Conservation (phyloP, 2,113 vertebrate genomes). For the Megaleporinus macrocephalus region DNA sequence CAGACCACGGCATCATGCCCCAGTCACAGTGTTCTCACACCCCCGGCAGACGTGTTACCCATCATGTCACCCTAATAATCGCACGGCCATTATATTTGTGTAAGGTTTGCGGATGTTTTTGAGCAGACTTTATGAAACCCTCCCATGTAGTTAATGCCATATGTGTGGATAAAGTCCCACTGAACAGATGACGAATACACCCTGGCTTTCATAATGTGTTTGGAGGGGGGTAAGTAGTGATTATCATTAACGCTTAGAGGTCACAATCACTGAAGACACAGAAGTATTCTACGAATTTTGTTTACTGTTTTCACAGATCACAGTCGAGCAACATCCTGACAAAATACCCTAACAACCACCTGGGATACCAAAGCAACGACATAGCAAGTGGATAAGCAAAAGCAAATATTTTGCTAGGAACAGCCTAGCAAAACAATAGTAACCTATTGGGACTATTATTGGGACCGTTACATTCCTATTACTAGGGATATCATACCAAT, state of each 20-base stretch:
- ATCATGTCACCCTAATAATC: slow-evolving; percentile 28
- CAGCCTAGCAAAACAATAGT: no score
- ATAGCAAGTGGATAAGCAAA: no score
- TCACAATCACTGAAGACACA: no score
- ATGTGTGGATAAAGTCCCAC: background rate
- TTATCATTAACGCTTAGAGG: background rate
- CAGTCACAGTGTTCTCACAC: slow-evolving; percentile 40
- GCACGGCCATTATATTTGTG: slow-evolving; percentile 22
- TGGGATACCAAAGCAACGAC: no score
- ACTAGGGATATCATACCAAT: no score
- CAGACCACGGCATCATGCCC: slow-evolving; percentile 39
- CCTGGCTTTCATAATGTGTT: slow-evolving; percentile 4
- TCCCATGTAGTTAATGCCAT: background rate
- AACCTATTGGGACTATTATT: no score
- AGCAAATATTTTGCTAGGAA: no score
- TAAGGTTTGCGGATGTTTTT: slow-evolving; percentile 13
- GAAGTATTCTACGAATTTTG: no score
- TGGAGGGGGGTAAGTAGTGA: background rate
- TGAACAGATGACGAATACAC: slow-evolving; percentile 45
- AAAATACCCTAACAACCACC: no score
- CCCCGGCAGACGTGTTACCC: slow-evolving; percentile 34
- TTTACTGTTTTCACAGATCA: no score
- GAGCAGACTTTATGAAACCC: slow-evolving; percentile 12
- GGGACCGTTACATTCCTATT: no score
- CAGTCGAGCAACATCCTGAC: no score